Evolutionary conservation across 1,140 invertebrate species (phyloP), one percentile per base, ranked within the genome.

Genomic region (Pissodes strobi): DNA sequence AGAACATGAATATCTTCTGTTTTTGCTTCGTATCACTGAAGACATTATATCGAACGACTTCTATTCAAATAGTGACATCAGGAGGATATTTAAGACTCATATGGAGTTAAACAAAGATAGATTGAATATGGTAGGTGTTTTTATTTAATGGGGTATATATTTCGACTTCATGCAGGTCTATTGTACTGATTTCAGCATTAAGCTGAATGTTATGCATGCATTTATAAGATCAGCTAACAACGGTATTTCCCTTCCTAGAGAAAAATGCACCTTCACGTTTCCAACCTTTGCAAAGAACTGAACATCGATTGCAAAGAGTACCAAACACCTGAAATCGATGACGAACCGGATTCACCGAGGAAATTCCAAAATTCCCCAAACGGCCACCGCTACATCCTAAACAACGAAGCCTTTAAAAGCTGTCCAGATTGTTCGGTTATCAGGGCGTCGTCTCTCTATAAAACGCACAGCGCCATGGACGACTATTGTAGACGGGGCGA

Each of bases 1-100:
- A 51, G 69, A 75, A 17, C 69, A 73, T 19, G 72, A 76, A 61
- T 76, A 74, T 46, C 19, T 74, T 9, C 69, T 72, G 39, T 76
- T 76, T 69, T 61, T 74, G 3, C 55, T 76, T 30, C 59, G 72
- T 57, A 72, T 76, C 12, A 76, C 72, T n/a, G 74, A 76, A 59
- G 74, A 76, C 60, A 76, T 76, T 27, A 72, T 76, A 30, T 53
- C 64, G 19, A 73, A 72, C 41, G 70, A 74, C 52, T 60, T 72
- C 8, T 72, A 72, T 49, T 64, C 39, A 27, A 69, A 72, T 34
- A 61, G 53, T 18, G 73, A 73, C 30, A 71, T 76, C 27, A 67
- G 69, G 37, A 45, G 57, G 34, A 63, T 75, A 2, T 73, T 75
- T 46, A 62, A 70, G 37, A 68, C 66, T 45, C 74, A 75, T 51